These are phyloP conservation scores for Xestia sexstrigata DNA, from an alignment of 2,888 invertebrate genomes.

Conservation along the genomic window DNA sequence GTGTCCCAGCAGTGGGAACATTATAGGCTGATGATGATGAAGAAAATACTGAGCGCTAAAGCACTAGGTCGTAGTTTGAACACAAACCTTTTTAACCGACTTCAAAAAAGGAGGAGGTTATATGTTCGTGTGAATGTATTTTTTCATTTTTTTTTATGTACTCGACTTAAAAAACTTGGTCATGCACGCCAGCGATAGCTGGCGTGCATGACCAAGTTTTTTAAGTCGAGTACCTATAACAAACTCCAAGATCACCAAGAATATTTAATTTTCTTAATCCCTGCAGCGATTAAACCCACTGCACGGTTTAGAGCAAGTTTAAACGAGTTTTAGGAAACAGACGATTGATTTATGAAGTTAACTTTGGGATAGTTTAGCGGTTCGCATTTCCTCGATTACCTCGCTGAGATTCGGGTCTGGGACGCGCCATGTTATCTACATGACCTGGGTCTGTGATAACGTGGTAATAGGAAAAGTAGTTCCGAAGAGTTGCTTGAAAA, in stretches of 20 bases:
- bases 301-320: constrained; percentile 40
- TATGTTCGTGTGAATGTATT: no score
- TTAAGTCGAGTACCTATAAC: neutral
- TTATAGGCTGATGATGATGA: no score
- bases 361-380: constrained; percentile 59
- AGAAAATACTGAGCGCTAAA: neutral
- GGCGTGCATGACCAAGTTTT: neutral
- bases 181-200: no score
- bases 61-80: neutral
- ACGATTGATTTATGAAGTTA: constrained; percentile 65
- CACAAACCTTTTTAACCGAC: neutral
- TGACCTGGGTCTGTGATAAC: constrained; percentile 51
- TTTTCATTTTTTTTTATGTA: no score
- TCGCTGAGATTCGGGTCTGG: constrained; percentile 41
- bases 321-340: constrained; percentile 64
- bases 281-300: constrained; percentile 37
- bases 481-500: constrained; percentile 36
- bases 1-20: no score
- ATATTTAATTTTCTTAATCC: constrained; percentile 41
- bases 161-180: no score
- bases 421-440: constrained; percentile 34
- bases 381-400: constrained; percentile 59
- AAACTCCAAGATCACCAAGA: neutral
- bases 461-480: constrained; percentile 51
- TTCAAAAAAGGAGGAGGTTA: no score